Percentiles rank a stretch among this genome's conserved stretches.
phyloP scores from a whole-genome alignment of 2,113 vertebrate species.

The Protomyctophum bolini region DNA sequence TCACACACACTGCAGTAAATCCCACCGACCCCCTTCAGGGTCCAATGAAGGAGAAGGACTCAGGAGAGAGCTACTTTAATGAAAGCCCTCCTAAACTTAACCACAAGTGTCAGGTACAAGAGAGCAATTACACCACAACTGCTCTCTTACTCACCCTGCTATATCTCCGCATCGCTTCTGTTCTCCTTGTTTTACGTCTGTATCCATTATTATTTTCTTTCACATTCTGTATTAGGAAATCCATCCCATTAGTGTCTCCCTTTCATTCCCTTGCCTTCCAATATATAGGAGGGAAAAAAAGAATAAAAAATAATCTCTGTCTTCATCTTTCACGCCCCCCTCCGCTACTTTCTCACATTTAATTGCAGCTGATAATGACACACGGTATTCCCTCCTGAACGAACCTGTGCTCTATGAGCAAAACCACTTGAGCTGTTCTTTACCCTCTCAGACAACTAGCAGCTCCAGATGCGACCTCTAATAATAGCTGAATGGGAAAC shows the following conservation, averaged over 20 bases:
- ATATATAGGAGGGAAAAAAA: conserved; percentile 16
- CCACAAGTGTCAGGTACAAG: conserved; percentile 64
- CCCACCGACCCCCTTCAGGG: conserved; percentile 60
- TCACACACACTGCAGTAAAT: conserved; percentile 67
- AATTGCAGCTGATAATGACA: conserved; percentile 67
- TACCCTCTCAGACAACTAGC: conserved; percentile 47
- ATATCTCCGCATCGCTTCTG: conserved; percentile 17
- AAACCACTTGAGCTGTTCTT: conserved; percentile 42
- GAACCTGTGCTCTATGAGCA: conserved; percentile 43
- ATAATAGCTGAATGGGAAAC: conserved; percentile 67
- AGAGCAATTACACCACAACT: conserved; percentile 68
- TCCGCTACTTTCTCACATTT: conserved; percentile 53
- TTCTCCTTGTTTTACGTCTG: conserved; percentile 21
- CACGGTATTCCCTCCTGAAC: conserved; percentile 38
- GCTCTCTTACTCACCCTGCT: conserved; percentile 29
- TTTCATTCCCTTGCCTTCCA: conserved; percentile 25
- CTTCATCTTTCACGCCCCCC: not conserved
- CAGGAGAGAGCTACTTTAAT: conserved; percentile 66
- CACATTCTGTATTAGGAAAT: conserved; percentile 48
- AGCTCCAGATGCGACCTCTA: conserved; percentile 68
- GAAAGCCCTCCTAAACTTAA: conserved; percentile 76
- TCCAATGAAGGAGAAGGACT: conserved; percentile 58
- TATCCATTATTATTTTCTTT: conserved; percentile 35
- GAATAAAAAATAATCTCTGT: conserved; percentile 27
- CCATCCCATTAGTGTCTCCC: conserved; percentile 37